Conservation (phyloP, 2,797 vertebrate species). For the Myotis findleyi region DNA sequence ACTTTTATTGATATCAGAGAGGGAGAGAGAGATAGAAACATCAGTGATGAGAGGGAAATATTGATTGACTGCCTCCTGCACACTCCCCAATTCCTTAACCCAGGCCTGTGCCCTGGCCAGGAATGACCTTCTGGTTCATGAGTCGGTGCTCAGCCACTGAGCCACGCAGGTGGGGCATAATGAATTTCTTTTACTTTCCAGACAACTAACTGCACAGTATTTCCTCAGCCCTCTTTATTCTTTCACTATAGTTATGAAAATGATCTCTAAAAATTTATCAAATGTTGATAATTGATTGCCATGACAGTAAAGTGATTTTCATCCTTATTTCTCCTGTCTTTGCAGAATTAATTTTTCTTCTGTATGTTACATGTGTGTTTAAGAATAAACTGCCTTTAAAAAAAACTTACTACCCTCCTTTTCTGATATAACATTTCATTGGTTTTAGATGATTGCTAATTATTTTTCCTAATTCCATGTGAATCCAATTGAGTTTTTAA, state of each 20-base stretch:
- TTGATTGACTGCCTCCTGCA: too few relatives aligned
- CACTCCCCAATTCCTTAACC: too few relatives aligned
- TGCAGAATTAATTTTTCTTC: slow-evolving; percentile 39
- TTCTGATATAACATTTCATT: slow-evolving; percentile 13
- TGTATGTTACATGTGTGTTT: not conserved
- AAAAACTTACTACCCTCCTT: not conserved
- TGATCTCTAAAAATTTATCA: not conserved
- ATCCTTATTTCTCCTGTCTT: not conserved
- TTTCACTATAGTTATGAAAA: slow-evolving; percentile 10
- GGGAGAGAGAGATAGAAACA: too few relatives aligned
- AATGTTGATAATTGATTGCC: not conserved
- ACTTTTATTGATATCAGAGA: too few relatives aligned
- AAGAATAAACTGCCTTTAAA: not conserved
- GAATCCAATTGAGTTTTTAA: slow-evolving; percentile 40
- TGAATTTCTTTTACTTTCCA: slow-evolving; percentile 40
- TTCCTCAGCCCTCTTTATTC: not conserved
- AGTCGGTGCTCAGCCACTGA: too few relatives aligned
- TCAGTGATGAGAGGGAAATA: too few relatives aligned
- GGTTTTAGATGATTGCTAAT: not conserved
- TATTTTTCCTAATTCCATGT: not conserved
- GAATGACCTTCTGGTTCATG: too few relatives aligned
- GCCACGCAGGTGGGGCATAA: too few relatives aligned
- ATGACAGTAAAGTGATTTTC: slow-evolving; percentile 16
- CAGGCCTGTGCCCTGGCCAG: too few relatives aligned
- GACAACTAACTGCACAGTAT: not conserved